Base-by-base conservation (phyloP, 2,797 vertebrate species). In the Nasua narica region DNA sequence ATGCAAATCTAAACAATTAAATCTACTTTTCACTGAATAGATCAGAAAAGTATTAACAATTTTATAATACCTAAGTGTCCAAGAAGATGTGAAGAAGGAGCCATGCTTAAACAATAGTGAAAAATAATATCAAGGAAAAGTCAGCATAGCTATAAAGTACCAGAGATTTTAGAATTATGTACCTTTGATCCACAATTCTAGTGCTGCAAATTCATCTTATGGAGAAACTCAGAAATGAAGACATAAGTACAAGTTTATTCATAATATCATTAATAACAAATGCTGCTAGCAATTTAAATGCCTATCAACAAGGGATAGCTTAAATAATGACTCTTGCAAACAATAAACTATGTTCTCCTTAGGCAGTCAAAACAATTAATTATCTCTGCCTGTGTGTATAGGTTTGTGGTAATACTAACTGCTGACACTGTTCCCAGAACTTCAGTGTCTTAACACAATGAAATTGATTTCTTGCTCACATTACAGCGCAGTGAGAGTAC, bases 1-100 rank as follows among this genome's bases (percentile, higher is more conserved):
- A 58, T 37, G 25, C 2, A 78, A 94, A 88, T 81, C 13, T 3
- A 87, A 91, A 72, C 3, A 85, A 72, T 90, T 54, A 94, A 96
- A 69, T 37, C 23, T 35, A 58, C 40, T 95, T 76, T 67, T 91
- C 43, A 82, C 5, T n/a, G 12, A 43, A 6, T n/a, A 91, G 11
- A 18, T 7, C 56, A 37, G 15, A 46, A 50, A 72, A 62, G 58
- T 50, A 50, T 43, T 29, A 58, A 67, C 5, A 65, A 82, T 84
- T 90, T 85, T 87, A 56, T 25, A 52, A 70, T 19, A 58, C 11
- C 40, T 69, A 37, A 37, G 23, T 76, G 32, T 72, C 60, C 50
- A 46, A 7, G 32, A 91, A 87, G 27, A 74, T 76, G 9, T 79
- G 56, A 56, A 58, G 58, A 77, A 69, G 50, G 18, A 60, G 14